Conservation (phyloP, 2,113 vertebrate genomes). For the Glaucidium brasilianum region DNA sequence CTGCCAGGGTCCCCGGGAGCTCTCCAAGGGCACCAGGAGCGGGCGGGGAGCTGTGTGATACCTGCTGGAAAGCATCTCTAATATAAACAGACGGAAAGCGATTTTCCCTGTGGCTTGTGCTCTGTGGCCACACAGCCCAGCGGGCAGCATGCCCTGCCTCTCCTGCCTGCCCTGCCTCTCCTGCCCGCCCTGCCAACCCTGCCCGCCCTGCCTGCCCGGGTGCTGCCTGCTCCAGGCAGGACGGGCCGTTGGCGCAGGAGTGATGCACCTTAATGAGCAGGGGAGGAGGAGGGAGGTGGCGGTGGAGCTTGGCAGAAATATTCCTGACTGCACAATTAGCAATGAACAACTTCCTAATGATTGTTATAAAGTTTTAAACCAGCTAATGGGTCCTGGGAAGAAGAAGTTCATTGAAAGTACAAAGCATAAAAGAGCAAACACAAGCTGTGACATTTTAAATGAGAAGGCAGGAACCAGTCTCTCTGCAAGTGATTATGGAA, state of each 20-base stretch:
- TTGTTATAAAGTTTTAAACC: conserved; percentile 56
- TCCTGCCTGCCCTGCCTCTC: not conserved
- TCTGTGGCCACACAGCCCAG: not conserved
- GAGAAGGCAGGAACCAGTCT: conserved; percentile 52
- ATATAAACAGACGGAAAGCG: not conserved
- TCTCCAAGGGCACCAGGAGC: fast-evolving
- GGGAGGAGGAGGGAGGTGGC: not conserved
- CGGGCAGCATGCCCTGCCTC: not conserved
- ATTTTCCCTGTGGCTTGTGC: not conserved
- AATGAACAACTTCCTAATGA: conserved; percentile 49
- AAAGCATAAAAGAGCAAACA: conserved; percentile 64
- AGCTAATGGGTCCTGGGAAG: conserved; percentile 58
- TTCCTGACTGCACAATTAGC: conserved; percentile 53
- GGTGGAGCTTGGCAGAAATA: not conserved
- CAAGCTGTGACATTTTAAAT: conserved; percentile 67
- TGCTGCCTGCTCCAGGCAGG: not conserved
- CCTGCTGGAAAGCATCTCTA: not conserved
- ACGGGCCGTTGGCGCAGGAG: not conserved
- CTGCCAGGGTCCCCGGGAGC: not conserved
- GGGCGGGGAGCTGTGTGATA: not conserved
- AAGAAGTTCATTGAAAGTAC: conserved; percentile 55
- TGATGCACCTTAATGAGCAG: not conserved
- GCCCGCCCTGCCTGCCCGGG: not conserved
- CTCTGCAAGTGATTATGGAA: conserved; percentile 52
- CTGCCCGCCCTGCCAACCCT: not conserved